A percentile compares a stretch with the other conserved stretches of the same genome.
Evolutionary conservation across 2,888 invertebrate species (phyloP).

Genomic region (Thera obeliscata): DNA sequence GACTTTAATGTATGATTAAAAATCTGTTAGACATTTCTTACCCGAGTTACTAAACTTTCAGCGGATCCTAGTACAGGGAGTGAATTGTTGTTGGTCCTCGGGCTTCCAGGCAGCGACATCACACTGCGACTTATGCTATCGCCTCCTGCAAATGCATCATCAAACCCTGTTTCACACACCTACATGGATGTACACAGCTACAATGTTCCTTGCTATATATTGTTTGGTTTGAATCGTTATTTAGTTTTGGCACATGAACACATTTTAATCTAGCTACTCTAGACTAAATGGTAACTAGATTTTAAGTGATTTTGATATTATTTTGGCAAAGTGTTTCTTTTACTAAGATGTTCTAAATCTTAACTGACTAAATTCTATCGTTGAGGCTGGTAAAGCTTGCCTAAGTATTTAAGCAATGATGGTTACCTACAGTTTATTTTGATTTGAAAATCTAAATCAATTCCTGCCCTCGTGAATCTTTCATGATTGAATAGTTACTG

Average conservation of each 20-base stretch:
- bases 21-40: conserved; percentile 66
- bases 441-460: conserved; percentile 48
- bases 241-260: conserved; percentile 6
- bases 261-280: conserved; percentile 19
- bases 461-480: conserved; percentile 58
- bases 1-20: conserved; percentile 1
- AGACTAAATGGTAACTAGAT: conserved; percentile 4
- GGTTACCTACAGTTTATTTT: conserved; percentile 35
- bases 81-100: conserved; percentile 73
- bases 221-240: not conserved
- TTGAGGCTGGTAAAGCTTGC: conserved; percentile 52
- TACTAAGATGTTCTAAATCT: conserved; percentile 29
- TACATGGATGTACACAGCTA: conserved; percentile 16
- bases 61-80: conserved; percentile 96
- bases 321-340: conserved; percentile 4
- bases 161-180: conserved; percentile 6
- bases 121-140: conserved; percentile 74
- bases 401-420: conserved; percentile 54
- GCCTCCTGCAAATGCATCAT: conserved; percentile 59
- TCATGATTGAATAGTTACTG: conserved; percentile 42
- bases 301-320: conserved; percentile 14
- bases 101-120: conserved; percentile 77
- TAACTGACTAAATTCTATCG: conserved; percentile 32
- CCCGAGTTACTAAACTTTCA: conserved; percentile 97
- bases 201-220: not conserved